Base-by-base conservation (phyloP, 1,140 invertebrate species). In the Drosophila bipectinata region DNA sequence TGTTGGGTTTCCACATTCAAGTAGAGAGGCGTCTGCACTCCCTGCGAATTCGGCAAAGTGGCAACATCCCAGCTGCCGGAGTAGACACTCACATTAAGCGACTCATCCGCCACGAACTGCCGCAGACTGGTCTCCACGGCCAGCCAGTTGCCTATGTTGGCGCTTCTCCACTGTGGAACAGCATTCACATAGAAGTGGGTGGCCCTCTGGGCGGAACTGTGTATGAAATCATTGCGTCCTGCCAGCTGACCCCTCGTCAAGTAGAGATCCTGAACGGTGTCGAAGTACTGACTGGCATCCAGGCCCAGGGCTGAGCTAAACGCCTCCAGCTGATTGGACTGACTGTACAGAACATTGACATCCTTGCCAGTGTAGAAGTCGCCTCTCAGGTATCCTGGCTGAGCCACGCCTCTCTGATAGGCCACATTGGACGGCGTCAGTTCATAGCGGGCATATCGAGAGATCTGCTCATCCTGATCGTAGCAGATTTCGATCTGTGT, bases 111-210 rank as follows among this genome's bases (percentile, higher is more conserved):
- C 2, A 91, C 92, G 30, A 92, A 93, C 15, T 82, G 78, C 32
- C 93, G 83, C 0, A 93, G 77, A 58, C 91, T 91, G 0, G 67
- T 56, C 77, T 94, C 93, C 14, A 93, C 68, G 1, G 72, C 77
- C 30, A 92, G 91, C 94, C 95, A 95, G 81, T 95, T 95, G 18
- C 93, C 94, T 39, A 92, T 93, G 63, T 94, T 94, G 52, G 94
- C 93, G n/a, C 92, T 93, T 44, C 95, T 93, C 94, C 94, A 95
- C 72, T 90, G 94, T 0, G 94, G 94, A 8, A 93, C 94, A 7
- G 92, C 93, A 82, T 95, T 95, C 5, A 94, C 92, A 78, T 94
- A 95, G 72, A 93, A 94, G 81, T 94, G 95, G 0, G 94, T 94
- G 1, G 94, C 91, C 0, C 93, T 92, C 77, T 96, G 94, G 18